A percentile compares a stretch with the other conserved stretches of the same genome.
Evolutionary conservation across 2,888 invertebrate species (phyloP).

Genomic region (Chymomyza fuscimana): DNA sequence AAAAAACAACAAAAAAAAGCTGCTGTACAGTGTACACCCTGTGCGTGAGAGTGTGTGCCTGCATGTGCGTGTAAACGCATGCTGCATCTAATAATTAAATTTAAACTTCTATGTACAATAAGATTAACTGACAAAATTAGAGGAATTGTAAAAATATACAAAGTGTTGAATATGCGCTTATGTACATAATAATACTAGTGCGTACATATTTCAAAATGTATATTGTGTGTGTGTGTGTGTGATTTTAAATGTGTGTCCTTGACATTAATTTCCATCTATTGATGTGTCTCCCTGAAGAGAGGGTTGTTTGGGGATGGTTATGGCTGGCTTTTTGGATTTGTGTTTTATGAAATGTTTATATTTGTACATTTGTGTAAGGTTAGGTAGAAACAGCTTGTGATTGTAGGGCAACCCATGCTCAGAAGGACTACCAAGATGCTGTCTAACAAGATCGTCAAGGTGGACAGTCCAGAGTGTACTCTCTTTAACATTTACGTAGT

Average conservation of each 20-base stretch:
- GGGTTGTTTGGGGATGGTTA: slow-evolving; percentile 22
- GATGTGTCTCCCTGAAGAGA: neutral
- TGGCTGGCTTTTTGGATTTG: slow-evolving; percentile 20
- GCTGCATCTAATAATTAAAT: neutral
- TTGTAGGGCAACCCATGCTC: too few species aligned
- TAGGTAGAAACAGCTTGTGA: too few species aligned
- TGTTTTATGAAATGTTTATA: too few species aligned
- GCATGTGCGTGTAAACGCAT: slow-evolving; percentile 2
- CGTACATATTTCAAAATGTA: neutral
- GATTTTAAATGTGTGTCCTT: slow-evolving; percentile 29
- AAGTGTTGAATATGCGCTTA: slow-evolving; percentile 1
- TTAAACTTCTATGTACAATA: slow-evolving; percentile 46
- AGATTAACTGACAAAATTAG: slow-evolving; percentile 37
- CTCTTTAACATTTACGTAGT: neutral
- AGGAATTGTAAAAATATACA: too few species aligned
- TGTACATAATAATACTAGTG: too few species aligned
- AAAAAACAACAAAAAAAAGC: slow-evolving; percentile 5
- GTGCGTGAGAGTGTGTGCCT: slow-evolving; percentile 15
- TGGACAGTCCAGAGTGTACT: neutral
- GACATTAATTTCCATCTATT: slow-evolving; percentile 32
- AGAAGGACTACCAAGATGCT: too few species aligned
- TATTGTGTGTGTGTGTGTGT: slow-evolving; percentile 11
- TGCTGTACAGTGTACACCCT: slow-evolving; percentile 53
- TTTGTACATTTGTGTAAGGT: too few species aligned
- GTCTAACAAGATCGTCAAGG: too few species aligned